Percentiles rank a stretch among this genome's conserved stretches.
Evolutionary conservation across 2,797 vertebrate species (phyloP).

Genomic region (Paramormyrops hopkinsi): DNA sequence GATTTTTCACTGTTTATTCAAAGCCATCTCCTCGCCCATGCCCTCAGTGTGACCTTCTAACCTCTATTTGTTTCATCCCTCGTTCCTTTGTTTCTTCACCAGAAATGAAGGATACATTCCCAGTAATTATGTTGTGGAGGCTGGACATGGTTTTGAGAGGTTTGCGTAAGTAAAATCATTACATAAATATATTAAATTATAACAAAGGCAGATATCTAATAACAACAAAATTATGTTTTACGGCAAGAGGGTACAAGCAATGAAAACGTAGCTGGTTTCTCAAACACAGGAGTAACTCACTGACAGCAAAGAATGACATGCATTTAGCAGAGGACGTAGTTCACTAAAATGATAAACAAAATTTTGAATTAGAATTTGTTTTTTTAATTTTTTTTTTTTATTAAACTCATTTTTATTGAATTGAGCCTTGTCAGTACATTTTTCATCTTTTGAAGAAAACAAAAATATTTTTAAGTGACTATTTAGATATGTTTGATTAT

Average conservation of each 20-base stretch:
- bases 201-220: background rate
- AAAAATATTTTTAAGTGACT: background rate
- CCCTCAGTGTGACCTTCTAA: background rate
- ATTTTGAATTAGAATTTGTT: background rate
- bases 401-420: background rate
- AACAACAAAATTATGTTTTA: background rate
- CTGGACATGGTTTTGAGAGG: constrained; percentile 79
- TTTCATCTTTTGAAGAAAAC: background rate
- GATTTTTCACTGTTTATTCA: background rate
- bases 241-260: background rate
- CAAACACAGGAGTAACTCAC: background rate
- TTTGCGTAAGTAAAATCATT: constrained; percentile 78
- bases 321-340: background rate
- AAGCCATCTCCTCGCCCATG: background rate
- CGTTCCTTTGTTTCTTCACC: constrained; percentile 34
- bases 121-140: constrained; percentile 86
- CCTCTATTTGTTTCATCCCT: background rate
- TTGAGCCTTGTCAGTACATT: background rate
- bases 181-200: background rate
- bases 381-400: background rate
- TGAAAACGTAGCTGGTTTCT: background rate
- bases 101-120: constrained; percentile 95
- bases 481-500: background rate
- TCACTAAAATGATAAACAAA: background rate
- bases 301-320: background rate